Evolutionary conservation across 64 coral and sea anemone species (phyloP).

Genomic region (Pachyseris speciosa): DNA sequence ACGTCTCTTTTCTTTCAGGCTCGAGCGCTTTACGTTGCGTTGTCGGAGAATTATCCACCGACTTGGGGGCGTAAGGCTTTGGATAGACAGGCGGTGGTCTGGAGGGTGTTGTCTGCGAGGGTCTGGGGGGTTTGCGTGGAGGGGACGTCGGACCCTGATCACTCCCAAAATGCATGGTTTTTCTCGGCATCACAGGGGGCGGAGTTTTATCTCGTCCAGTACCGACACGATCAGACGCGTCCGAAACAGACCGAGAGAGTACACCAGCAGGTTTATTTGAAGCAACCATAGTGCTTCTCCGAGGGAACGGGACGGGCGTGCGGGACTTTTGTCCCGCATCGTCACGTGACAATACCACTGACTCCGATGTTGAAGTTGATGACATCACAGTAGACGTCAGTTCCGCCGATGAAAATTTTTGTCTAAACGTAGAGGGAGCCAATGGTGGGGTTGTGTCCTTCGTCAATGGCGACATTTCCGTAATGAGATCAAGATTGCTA

Average conservation of each 20-base stretch:
- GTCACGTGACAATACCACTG: background rate
- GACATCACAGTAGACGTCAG: background rate
- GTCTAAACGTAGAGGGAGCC: background rate
- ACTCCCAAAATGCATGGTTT: background rate
- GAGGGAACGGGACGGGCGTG: conserved; percentile 15
- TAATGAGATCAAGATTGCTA: background rate
- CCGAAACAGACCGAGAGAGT: background rate
- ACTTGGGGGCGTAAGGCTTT: conserved; percentile 31
- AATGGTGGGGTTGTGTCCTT: background rate
- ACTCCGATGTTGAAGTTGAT: background rate
- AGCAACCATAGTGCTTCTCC: background rate
- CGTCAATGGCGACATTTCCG: background rate
- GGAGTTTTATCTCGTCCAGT: background rate
- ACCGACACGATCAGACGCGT: background rate
- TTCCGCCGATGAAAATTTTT: background rate
- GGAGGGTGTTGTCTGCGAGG: background rate
- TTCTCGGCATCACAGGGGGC: background rate
- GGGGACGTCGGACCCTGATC: background rate
- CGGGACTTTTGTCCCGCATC: background rate
- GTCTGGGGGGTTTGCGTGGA: conserved; percentile 31
- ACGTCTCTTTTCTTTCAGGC: background rate
- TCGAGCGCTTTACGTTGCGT: background rate
- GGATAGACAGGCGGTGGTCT: background rate
- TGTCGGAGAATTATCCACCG: background rate
- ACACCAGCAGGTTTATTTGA: background rate